phyloP scores from a whole-genome alignment of 2,888 invertebrate species.

The Oligia latruncula region DNA sequence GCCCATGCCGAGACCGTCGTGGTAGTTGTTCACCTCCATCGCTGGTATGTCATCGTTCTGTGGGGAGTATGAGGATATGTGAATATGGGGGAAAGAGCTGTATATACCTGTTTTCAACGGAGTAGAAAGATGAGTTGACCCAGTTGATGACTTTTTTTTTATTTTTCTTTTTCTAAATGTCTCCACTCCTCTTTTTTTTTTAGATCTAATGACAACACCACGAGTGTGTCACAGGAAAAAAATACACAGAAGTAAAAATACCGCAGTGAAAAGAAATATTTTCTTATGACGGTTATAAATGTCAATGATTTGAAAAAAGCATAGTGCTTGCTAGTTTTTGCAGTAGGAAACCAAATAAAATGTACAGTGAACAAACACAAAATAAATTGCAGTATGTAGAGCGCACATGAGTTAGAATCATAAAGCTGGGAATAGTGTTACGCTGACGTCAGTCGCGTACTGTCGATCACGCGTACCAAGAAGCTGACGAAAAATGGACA shows the following conservation, averaged over 20 bases:
- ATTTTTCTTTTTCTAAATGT: not conserved
- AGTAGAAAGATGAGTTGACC: not conserved
- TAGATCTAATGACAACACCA: not conserved
- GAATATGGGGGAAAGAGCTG: not conserved
- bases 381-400: not conserved
- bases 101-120: not conserved
- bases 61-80: not conserved
- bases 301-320: not conserved
- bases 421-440: no score
- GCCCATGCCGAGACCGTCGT: constrained; percentile 88
- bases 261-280: not conserved
- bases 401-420: not conserved
- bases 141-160: not conserved
- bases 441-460: no score
- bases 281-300: not conserved
- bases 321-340: not conserved
- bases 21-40: constrained; percentile 93
- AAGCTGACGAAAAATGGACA: no score
- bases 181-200: not conserved
- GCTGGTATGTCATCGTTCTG: constrained; percentile 94
- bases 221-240: not conserved
- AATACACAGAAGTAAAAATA: not conserved
- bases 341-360: not conserved
- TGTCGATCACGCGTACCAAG: no score
- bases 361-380: not conserved